phyloP scores from a whole-genome alignment of 1,140 invertebrate species.

The Spodoptera litura region DNA sequence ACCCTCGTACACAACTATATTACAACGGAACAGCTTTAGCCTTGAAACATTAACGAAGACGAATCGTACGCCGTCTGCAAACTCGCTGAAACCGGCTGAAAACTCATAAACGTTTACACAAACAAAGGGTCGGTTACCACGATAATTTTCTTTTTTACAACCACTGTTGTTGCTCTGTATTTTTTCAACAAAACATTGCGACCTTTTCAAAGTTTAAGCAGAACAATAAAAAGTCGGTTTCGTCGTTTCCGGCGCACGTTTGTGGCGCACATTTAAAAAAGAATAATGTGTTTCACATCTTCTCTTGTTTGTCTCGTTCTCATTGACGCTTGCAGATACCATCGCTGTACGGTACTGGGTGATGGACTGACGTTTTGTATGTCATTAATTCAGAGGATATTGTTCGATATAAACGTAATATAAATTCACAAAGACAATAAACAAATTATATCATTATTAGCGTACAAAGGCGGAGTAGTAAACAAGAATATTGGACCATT shows the following conservation, averaged over 20 bases:
- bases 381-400: too few relatives aligned
- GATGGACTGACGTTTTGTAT: too few relatives aligned
- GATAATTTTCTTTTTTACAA: slow-evolving; percentile 41
- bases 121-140: slow-evolving; percentile 40
- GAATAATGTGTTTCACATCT: slow-evolving; percentile 34
- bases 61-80: slow-evolving; percentile 11
- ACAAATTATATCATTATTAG: too few relatives aligned
- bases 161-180: slow-evolving; percentile 34
- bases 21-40: slow-evolving; percentile 2
- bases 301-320: slow-evolving; percentile 15
- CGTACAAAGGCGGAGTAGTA: too few relatives aligned
- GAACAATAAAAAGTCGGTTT: slow-evolving; percentile 39
- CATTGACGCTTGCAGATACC: neutral
- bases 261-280: slow-evolving; percentile 18
- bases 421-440: too few relatives aligned
- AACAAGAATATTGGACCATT: too few relatives aligned
- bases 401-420: too few relatives aligned
- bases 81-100: slow-evolving; percentile 24
- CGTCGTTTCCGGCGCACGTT: slow-evolving; percentile 33
- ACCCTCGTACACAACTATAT: neutral
- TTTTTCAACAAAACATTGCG: slow-evolving; percentile 40
- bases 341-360: too few relatives aligned
- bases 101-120: slow-evolving; percentile 40
- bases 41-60: slow-evolving; percentile 36
- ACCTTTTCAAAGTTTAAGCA: slow-evolving; percentile 42